A percentile compares a stretch with the other conserved stretches of the same genome.
Evolutionary conservation across 1,140 invertebrate species (phyloP).

Genomic region (Brachionus asplanchnoidis): DNA sequence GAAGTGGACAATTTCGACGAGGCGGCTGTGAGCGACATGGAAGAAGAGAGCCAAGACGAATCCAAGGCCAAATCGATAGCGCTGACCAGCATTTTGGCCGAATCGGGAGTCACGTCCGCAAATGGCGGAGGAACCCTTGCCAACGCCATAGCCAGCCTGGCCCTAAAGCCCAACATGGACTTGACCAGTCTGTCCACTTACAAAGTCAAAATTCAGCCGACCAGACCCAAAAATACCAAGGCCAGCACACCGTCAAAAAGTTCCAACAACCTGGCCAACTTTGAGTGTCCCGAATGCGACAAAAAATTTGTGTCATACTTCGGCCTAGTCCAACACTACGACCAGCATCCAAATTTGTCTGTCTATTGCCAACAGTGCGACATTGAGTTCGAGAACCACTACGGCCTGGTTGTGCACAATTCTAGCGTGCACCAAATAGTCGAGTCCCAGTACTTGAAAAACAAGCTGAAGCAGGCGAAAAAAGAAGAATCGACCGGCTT

Average conservation of each 20-base stretch:
- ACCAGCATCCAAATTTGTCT: constrained; percentile 14
- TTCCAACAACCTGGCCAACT: not conserved
- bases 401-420: constrained; percentile 1
- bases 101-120: not conserved
- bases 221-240: not conserved
- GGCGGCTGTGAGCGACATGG: constrained; percentile 2
- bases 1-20: constrained; percentile 12
- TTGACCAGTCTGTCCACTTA: not conserved
- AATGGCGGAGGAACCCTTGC: not conserved
- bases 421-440: not conserved
- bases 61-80: not conserved
- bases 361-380: constrained; percentile 27
- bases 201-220: constrained; percentile 40
- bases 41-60: constrained; percentile 18
- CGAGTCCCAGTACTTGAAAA: constrained; percentile 7
- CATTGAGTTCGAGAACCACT: constrained; percentile 11
- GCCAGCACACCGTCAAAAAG: not conserved
- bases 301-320: constrained; percentile 35
- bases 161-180: constrained; percentile 1
- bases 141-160: not conserved
- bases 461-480: not conserved
- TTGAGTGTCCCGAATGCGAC: constrained; percentile 38
- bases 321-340: constrained; percentile 26
- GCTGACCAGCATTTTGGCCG: not conserved
- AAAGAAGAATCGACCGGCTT: not conserved